These are phyloP conservation scores for Gymnocypris eckloni DNA, from an alignment of 2,797 vertebrate genomes.

Conservation along the genomic window DNA sequence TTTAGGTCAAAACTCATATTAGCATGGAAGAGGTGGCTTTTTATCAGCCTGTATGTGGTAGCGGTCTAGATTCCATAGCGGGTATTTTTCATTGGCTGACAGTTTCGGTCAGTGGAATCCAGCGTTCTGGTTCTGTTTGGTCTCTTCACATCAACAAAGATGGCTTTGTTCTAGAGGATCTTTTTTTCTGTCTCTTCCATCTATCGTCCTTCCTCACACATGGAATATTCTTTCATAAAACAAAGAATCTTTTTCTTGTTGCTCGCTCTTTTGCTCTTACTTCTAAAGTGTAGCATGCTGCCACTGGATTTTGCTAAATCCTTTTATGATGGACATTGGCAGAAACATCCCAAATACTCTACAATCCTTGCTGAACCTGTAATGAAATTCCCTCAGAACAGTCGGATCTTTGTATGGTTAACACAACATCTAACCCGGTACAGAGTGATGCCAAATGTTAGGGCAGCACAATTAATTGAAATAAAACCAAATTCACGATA, in stretches of 20 bases:
- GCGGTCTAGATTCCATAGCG: neutral
- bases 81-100: neutral
- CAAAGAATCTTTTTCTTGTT: slow-evolving; percentile 48
- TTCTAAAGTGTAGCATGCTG: slow-evolving; percentile 62
- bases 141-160: slow-evolving; percentile 59
- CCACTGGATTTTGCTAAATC: slow-evolving; percentile 15
- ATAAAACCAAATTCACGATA: neutral
- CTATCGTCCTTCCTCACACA: slow-evolving; percentile 47
- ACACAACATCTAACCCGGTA: neutral
- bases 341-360: slow-evolving; percentile 10
- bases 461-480: neutral
- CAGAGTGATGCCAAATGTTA: neutral
- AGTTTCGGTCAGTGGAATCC: slow-evolving; percentile 8
- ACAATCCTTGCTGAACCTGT: neutral
- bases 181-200: slow-evolving; percentile 43
- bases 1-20: neutral
- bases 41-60: slow-evolving; percentile 7
- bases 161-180: slow-evolving; percentile 58
- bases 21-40: neutral
- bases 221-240: slow-evolving; percentile 34
- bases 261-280: slow-evolving; percentile 48
- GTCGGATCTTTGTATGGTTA: neutral
- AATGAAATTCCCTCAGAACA: slow-evolving; percentile 3
- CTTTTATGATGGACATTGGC: neutral
- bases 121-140: slow-evolving; percentile 45